Percentiles rank a stretch among this genome's conserved stretches.
phyloP scores from a whole-genome alignment of 2,888 invertebrate genomes.

The Lasioglossum morio region DNA sequence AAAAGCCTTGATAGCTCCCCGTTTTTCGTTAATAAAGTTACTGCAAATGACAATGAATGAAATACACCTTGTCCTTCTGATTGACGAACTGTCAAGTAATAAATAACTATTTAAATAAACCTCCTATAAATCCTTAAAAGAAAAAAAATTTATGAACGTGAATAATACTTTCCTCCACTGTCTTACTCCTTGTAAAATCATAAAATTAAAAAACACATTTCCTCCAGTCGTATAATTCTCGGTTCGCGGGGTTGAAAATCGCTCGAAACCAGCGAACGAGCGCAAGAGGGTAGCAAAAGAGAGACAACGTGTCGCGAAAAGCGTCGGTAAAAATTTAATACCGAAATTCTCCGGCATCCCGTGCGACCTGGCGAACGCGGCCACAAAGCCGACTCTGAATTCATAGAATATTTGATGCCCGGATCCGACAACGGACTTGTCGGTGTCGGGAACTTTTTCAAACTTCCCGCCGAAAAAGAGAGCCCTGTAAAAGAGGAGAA shows the following conservation, averaged over 20 bases:
- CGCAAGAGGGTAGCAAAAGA: not conserved
- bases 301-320: slow-evolving; percentile 36
- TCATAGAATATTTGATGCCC: slow-evolving; percentile 80
- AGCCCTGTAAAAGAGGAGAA: not conserved
- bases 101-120: too few species aligned
- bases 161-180: too few species aligned
- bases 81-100: too few species aligned
- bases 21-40: too few species aligned
- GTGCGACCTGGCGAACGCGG: slow-evolving; percentile 19
- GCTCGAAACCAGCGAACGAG: not conserved
- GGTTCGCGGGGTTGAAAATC: not conserved
- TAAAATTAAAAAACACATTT: too few species aligned
- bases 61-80: too few species aligned
- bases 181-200: too few species aligned
- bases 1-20: too few species aligned
- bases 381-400: slow-evolving; percentile 75
- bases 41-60: too few species aligned
- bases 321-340: slow-evolving; percentile 73
- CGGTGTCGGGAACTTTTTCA: slow-evolving; percentile 53
- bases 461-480: slow-evolving; percentile 70
- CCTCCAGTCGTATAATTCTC: too few species aligned
- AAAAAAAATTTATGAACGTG: too few species aligned
- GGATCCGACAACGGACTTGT: slow-evolving; percentile 65
- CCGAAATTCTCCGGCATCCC: slow-evolving; percentile 52
- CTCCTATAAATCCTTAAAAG: too few species aligned